Base-by-base conservation (phyloP, 2,113 vertebrate genomes). In the Pseudorectes ferrugineus region DNA sequence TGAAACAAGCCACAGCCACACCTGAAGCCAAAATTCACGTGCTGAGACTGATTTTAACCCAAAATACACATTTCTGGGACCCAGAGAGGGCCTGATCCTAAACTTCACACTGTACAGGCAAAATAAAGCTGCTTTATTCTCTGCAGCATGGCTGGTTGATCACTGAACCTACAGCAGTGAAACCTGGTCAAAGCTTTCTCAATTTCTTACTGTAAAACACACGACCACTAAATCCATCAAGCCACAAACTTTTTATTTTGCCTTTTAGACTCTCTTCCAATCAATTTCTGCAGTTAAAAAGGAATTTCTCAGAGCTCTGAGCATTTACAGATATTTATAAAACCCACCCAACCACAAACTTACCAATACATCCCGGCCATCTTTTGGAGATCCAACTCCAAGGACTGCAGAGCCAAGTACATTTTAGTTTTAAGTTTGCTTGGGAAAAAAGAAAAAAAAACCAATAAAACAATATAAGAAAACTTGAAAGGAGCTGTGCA, bases 321-420 rank as follows among this genome's bases (percentile, higher is more conserved):
- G 73, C 33, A 67, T 40, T 67, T 52, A 14, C 5, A 42, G 8
- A 4, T 18, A 46, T 22, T n/a, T 9, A 26, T 6, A 70, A 31
- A 40, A 3, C 3, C 1, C 55, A 54, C 25, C 15, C 68, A 88
- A 21, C 3, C 6, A 38, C 24, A 48, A 31, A 94, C 98, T 98
- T 96, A 99, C 99, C 99, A 99, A 85, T 99, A 99, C 99, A 99
- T 99, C 92, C 99, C 98, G 85, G 99, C 99, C 99, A 99, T 99
- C 98, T 99, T 99, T 46, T 99, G 99, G 72, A 99, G 98, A 97
- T 99, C 99, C 92, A 99, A 96, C 97, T 99, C 99, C 96, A 99
- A 97, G 79, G 99, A 99, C 63, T 99, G 99, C 77, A 99, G 98
- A 55, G 99, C 99, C 88, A 99, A 98, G 89, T 99, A 99, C 99